Conservation (phyloP, 2,888 invertebrate species). For the Zelleria hepariella region DNA sequence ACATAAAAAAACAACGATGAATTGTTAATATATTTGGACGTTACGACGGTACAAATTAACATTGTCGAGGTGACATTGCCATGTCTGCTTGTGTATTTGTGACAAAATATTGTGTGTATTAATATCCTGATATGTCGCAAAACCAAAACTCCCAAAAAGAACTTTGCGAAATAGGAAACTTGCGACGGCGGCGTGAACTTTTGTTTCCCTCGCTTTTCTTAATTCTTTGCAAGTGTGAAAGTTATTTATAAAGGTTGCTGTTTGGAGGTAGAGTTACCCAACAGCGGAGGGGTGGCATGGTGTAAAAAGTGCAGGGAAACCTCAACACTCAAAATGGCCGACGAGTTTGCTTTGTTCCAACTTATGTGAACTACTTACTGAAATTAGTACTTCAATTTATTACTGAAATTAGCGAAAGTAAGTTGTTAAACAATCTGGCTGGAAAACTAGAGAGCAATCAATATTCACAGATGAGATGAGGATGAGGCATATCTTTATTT, state of each 20-base stretch:
- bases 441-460: not conserved
- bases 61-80: not conserved
- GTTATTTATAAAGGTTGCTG: not conserved
- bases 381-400: not conserved
- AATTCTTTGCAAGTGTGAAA: not conserved
- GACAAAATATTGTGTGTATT: not conserved
- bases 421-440: not conserved
- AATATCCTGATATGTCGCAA: not conserved
- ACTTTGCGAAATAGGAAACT: not conserved
- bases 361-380: conserved; percentile 16
- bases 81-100: not conserved
- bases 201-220: not conserved
- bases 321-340: conserved; percentile 23
- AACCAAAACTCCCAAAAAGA: not conserved
- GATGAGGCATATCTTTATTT: no score
- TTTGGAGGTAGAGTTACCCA: not conserved
- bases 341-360: conserved; percentile 35
- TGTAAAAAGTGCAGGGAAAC: conserved; percentile 29
- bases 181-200: not conserved
- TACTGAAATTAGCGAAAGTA: not conserved
- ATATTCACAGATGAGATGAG: no score
- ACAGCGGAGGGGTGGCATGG: conserved; percentile 14
- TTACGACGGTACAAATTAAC: not conserved
- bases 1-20: not conserved
- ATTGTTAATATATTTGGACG: not conserved